Evolutionary conservation across 2,888 invertebrate species (phyloP).

Genomic region (Pseudolycoriella hygida): DNA sequence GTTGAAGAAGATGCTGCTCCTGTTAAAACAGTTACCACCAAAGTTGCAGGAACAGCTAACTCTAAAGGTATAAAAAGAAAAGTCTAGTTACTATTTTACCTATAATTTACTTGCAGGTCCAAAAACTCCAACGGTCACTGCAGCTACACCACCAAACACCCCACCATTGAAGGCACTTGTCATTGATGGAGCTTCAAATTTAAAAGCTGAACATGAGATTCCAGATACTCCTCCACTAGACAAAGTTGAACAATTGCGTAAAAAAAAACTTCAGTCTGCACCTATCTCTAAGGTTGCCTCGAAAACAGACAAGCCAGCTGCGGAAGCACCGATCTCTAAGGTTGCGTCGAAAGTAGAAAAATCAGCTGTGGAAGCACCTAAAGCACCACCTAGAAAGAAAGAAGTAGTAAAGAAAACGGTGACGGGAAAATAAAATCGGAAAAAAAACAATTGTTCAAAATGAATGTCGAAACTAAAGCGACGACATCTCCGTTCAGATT

Average conservation of each 20-base stretch:
- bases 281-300: conserved; percentile 5
- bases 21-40: background rate
- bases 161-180: background rate
- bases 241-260: conserved; percentile 1
- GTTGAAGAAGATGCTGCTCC: conserved; percentile 5
- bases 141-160: conserved; percentile 5
- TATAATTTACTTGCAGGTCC: background rate
- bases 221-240: conserved; percentile 4
- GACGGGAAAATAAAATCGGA: conserved; percentile 1
- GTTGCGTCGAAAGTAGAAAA: background rate
- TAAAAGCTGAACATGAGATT: conserved; percentile 1
- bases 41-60: background rate
- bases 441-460: too few species aligned
- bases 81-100: background rate
- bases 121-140: conserved; percentile 6
- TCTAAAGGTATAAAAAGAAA: background rate
- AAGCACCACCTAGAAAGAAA: conserved; percentile 36
- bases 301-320: too few species aligned
- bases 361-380: conserved; percentile 20
- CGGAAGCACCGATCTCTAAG: conserved; percentile 20
- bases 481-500: too few species aligned
- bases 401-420: conserved; percentile 29
- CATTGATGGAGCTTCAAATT: background rate
- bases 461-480: too few species aligned
- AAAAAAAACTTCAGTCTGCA: conserved; percentile 8